Evolutionary conservation across 2,113 vertebrate species (phyloP).

Genomic region (Cyanoderma ruficeps): DNA sequence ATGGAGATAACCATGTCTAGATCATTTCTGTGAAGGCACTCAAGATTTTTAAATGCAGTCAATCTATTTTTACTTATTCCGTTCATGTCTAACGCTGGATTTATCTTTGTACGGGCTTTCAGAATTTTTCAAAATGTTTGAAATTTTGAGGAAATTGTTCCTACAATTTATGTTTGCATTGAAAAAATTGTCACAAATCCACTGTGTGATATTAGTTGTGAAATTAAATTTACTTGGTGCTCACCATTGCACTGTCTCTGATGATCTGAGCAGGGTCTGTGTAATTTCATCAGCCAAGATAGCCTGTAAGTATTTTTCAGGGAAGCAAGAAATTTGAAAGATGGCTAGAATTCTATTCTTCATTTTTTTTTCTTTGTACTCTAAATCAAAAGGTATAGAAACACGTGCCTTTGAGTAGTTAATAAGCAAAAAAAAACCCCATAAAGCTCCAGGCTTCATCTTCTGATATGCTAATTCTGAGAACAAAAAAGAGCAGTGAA

Average conservation of each 20-base stretch:
- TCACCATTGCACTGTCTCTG: neutral
- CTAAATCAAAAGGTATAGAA: neutral
- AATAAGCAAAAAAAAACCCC: neutral
- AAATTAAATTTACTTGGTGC: neutral
- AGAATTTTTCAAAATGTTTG: neutral
- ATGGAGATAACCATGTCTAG: neutral
- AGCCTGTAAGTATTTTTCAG: neutral
- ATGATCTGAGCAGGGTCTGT: neutral
- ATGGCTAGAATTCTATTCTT: neutral
- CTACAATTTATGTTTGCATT: neutral
- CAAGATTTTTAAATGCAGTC: neutral
- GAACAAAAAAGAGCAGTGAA: slow-evolving; percentile 14
- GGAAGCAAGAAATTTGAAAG: neutral
- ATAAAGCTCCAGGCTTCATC: neutral
- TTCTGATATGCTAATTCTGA: slow-evolving; percentile 39
- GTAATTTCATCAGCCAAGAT: neutral
- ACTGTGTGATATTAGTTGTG: neutral
- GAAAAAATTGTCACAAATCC: neutral
- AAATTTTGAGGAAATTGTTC: neutral
- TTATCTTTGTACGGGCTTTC: neutral
- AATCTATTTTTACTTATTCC: neutral
- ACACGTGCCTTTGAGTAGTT: slow-evolving; percentile 17
- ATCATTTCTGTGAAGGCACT: neutral
- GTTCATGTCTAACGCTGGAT: neutral
- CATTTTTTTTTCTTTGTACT: neutral